Base-by-base conservation (phyloP, 1,140 invertebrate species). In the Homalodisca vitripennis region DNA sequence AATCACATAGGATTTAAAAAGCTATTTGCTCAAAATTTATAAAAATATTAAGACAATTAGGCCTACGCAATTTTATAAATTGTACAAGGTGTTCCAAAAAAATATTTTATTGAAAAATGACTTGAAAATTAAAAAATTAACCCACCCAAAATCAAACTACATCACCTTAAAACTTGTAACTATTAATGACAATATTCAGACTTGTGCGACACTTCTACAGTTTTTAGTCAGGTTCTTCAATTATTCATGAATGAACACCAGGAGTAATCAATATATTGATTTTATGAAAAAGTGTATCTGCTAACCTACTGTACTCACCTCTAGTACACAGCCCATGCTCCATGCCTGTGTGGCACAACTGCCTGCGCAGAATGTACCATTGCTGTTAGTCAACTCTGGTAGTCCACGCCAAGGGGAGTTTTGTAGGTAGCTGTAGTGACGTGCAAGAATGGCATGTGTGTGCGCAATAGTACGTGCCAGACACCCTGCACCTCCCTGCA, bases 301-400 rank as follows among this genome's bases (percentile, higher is more conserved):
- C n/a, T n/a, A n/a, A n/a, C n/a, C n/a, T n/a, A n/a, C n/a, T n/a
- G n/a, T 53, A 67, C n/a, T 27, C 75, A 91, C 91, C 83, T 99
- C 97, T 46, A 99, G 78, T 60, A 97, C 83, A 68, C 88, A 86
- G 10, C 88, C 91, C 75, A 93, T 87, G 80, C 95, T 97, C 98
- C 98, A 99, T 0, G 97, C 96, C 82, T 99, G 98, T 24, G 95
- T 94, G 70, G 89, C 85, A 80, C 96, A 98, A 72, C 95, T 97
- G 76, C 90, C 89, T 3, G 75, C 76, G 78, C 98, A 99, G 76
- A 84, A 88, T 64, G 85, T 82, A 63, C 97, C 98, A 77, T 93
- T 86, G 70, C 87, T 86, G 79, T 99, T 98, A 6, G 97, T 99
- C 32, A 99, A 82, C 82, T 99, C 98, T 6, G 98, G 96, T 48